phyloP scores from a whole-genome alignment of 2,113 vertebrate genomes.

The Drymodes brunneopygia region DNA sequence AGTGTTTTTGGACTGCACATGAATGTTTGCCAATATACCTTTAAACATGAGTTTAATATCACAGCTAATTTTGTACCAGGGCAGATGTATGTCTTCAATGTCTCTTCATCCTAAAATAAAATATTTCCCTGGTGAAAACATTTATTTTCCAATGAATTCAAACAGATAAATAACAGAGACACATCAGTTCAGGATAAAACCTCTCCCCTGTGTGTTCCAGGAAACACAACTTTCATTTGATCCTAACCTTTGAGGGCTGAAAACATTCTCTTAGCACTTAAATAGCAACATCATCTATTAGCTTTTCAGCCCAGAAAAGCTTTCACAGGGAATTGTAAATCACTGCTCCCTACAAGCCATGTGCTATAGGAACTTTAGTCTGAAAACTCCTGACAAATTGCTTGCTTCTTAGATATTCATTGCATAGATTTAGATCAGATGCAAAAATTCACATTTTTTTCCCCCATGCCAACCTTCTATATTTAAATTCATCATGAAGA shows the following conservation, averaged over 20 bases:
- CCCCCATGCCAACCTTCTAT: neutral
- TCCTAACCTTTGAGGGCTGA: slow-evolving; percentile 41
- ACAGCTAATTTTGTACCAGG: slow-evolving; percentile 17
- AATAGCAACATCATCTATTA: slow-evolving; percentile 57
- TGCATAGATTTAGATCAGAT: neutral
- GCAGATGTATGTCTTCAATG: neutral
- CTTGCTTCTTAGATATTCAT: slow-evolving; percentile 19
- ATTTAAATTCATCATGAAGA: neutral
- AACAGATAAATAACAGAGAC: slow-evolving; percentile 37
- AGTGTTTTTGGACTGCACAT: neutral
- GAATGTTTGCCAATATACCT: neutral
- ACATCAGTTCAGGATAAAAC: slow-evolving; percentile 4
- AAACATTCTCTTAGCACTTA: slow-evolving; percentile 44
- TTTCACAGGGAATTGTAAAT: slow-evolving; percentile 54
- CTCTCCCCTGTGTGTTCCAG: neutral
- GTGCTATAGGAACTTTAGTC: neutral
- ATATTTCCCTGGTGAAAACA: slow-evolving; percentile 11
- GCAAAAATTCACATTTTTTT: neutral
- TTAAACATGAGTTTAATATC: neutral
- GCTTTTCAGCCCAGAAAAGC: slow-evolving; percentile 46
- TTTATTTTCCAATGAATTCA: slow-evolving; percentile 34
- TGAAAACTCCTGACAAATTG: slow-evolving; percentile 45
- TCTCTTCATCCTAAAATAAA: slow-evolving; percentile 21
- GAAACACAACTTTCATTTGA: slow-evolving; percentile 46
- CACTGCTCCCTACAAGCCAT: slow-evolving; percentile 4